A percentile compares a stretch with the other conserved stretches of the same genome.
Conservation (phyloP, 2,113 vertebrate genomes). For the Platanista minor region DNA sequence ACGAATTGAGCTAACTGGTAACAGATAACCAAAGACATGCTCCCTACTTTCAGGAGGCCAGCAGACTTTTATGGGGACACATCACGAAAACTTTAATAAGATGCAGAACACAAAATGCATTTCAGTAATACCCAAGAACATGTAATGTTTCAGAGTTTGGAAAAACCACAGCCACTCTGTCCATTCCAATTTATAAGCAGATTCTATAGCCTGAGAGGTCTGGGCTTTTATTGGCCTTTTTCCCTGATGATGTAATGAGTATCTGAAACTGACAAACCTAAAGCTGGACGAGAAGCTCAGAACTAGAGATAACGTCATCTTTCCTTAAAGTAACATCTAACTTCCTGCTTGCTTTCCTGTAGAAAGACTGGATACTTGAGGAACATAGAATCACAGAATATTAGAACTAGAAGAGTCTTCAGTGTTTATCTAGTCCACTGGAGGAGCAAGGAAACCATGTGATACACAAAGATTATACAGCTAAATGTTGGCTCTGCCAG, state of each 20-base stretch:
- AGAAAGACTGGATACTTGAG: background rate
- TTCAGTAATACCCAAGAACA: conserved; percentile 57
- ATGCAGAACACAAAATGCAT: conserved; percentile 49
- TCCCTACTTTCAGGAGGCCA: conserved; percentile 17
- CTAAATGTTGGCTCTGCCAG: background rate
- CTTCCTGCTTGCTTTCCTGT: background rate
- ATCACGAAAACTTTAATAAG: conserved; percentile 63
- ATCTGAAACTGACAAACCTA: conserved; percentile 35
- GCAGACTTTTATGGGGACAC: conserved; percentile 37
- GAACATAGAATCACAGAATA: background rate
- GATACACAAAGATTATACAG: background rate
- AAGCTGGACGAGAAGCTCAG: background rate
- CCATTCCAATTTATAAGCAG: conserved; percentile 48
- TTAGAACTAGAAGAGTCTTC: background rate
- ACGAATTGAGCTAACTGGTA: conserved; percentile 56
- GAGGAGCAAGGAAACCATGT: background rate
- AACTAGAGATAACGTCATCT: conserved; percentile 43
- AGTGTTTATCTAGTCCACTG: background rate
- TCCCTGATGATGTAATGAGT: conserved; percentile 58
- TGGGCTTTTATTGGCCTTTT: conserved; percentile 46
- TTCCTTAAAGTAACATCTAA: conserved; percentile 55
- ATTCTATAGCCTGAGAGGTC: conserved; percentile 37
- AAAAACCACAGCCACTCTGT: conserved; percentile 57
- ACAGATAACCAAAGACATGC: conserved; percentile 49
- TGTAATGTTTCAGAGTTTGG: conserved; percentile 41